Evolutionary conservation across 2,797 vertebrate species (phyloP).

Genomic region (Delichon dasypus): DNA sequence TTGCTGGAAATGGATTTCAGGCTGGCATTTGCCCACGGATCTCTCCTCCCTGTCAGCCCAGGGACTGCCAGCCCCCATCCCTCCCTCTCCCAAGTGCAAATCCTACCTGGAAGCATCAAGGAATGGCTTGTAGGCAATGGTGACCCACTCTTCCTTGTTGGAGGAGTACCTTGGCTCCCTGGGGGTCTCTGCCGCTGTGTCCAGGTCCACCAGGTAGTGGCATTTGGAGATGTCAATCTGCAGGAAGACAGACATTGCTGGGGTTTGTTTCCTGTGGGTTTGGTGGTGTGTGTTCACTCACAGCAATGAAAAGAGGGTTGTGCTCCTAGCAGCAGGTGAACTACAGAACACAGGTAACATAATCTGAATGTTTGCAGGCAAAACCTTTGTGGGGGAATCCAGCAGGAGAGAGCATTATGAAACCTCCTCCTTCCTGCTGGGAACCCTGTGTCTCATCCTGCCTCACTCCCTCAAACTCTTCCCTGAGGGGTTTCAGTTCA

Average conservation of each 20-base stretch:
- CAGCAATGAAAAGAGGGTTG: not conserved
- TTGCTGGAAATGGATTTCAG: not conserved
- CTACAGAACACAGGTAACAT: not conserved
- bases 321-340: not conserved
- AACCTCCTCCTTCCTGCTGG: not conserved
- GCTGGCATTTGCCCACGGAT: not conserved
- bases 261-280: not conserved
- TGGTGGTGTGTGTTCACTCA: not conserved
- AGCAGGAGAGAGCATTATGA: not conserved
- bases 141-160: conserved; percentile 89
- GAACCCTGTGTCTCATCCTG: not conserved
- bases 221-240: conserved; percentile 92
- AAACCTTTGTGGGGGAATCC: not conserved
- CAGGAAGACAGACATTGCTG: not conserved
- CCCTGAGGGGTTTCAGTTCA: not conserved
- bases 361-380: not conserved
- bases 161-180: conserved; percentile 89
- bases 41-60: not conserved
- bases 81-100: not conserved
- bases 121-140: conserved; percentile 91
- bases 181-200: conserved; percentile 78
- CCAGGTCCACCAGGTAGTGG: conserved; percentile 95
- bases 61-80: not conserved
- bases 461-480: not conserved
- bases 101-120: conserved; percentile 89